Percentiles rank a stretch among this genome's conserved stretches.
These are phyloP conservation scores for Poecilia gillii DNA, from an alignment of 2,797 vertebrate genomes.

Conservation along the genomic window DNA sequence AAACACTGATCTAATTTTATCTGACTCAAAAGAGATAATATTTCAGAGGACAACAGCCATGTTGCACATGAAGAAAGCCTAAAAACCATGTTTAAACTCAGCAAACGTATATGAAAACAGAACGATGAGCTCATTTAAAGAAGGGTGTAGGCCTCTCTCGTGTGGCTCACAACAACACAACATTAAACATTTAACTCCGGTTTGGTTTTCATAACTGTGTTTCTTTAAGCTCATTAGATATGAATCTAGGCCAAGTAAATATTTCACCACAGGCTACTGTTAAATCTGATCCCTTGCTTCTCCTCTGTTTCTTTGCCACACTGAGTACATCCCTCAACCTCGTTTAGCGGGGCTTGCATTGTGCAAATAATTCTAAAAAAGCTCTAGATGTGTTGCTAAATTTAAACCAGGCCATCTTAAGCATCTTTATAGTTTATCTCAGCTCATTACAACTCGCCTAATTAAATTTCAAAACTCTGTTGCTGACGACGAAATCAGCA, in stretches of 20 bases:
- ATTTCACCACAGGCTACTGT: constrained; percentile 73
- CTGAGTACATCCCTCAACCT: constrained; percentile 26
- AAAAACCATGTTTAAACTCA: constrained; percentile 6
- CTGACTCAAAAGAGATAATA: constrained; percentile 17
- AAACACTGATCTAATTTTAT: constrained; percentile 3
- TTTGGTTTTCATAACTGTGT: constrained; percentile 63
- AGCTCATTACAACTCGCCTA: constrained; percentile 19
- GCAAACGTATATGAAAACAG: constrained; percentile 21
- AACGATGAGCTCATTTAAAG: constrained; percentile 47
- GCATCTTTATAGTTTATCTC: constrained; percentile 25
- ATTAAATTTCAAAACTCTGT: constrained; percentile 11
- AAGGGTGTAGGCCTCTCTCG: constrained; percentile 33
- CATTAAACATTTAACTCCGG: constrained; percentile 72
- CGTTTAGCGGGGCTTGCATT: constrained; percentile 17
- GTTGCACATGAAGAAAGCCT: constrained; percentile 10
- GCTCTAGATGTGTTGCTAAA: constrained; percentile 23
- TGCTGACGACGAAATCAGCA: neutral
- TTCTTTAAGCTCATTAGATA: constrained; percentile 75
- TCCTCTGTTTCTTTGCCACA: constrained; percentile 48
- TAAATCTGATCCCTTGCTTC: constrained; percentile 61
- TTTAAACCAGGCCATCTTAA: constrained; percentile 28
- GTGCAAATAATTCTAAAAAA: constrained; percentile 24
- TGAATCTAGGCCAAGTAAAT: constrained; percentile 80
- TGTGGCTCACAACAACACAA: constrained; percentile 62
- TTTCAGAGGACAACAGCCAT: constrained; percentile 15